Evolutionary conservation across 64 coral and sea anemone genomes (phyloP).

Genomic region (Montipora capricornis): DNA sequence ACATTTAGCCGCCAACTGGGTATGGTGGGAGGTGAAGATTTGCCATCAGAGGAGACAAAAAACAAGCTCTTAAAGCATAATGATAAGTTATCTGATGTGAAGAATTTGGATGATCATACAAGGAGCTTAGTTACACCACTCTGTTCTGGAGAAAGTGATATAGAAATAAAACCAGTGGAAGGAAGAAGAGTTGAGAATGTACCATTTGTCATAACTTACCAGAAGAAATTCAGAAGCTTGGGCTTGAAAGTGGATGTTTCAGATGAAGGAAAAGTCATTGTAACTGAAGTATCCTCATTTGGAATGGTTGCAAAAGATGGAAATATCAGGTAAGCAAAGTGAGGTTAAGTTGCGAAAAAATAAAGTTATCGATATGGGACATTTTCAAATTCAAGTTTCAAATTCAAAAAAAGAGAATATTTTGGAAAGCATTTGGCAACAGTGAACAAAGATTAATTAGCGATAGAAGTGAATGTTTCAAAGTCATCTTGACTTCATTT

Average conservation of each 20-base stretch:
- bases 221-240: slow-evolving; percentile 82
- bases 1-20: neutral
- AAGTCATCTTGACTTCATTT: too few species aligned
- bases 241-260: slow-evolving; percentile 67
- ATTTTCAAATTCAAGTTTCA: too few species aligned
- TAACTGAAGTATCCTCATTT: slow-evolving; percentile 74
- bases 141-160: neutral
- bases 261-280: slow-evolving; percentile 29
- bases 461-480: too few species aligned
- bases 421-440: too few species aligned
- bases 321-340: slow-evolving; percentile 83
- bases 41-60: neutral
- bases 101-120: neutral
- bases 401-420: too few species aligned
- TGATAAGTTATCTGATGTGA: neutral
- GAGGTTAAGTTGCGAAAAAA: too few species aligned
- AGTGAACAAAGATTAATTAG: too few species aligned
- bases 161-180: neutral
- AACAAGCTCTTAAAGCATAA: neutral
- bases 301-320: slow-evolving; percentile 90
- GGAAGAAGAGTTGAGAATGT: slow-evolving; percentile 71
- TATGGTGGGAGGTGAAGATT: neutral
- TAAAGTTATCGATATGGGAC: too few species aligned
- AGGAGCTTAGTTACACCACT: neutral
- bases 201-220: slow-evolving; percentile 87